Conservation (phyloP, 2,113 vertebrate genomes). For the Paradisaea rubra region DNA sequence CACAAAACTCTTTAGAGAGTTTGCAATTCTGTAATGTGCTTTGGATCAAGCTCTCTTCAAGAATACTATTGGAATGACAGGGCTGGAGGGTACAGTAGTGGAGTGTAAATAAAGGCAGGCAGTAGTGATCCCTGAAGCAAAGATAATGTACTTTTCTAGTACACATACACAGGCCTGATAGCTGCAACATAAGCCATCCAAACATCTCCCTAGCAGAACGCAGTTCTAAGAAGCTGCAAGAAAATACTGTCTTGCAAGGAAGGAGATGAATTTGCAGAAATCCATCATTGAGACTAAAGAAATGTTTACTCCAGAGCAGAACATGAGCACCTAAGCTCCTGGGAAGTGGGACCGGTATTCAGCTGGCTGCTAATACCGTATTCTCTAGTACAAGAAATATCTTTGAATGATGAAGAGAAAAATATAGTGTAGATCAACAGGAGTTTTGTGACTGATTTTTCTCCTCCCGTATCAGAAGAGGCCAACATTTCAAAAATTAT, state of each 20-base stretch:
- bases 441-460: neutral
- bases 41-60: slow-evolving; percentile 42
- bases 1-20: slow-evolving; percentile 53
- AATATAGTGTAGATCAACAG: neutral
- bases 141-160: slow-evolving; percentile 54
- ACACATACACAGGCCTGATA: slow-evolving; percentile 5
- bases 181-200: slow-evolving; percentile 22
- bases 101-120: slow-evolving; percentile 57
- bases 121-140: slow-evolving; percentile 54
- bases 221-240: neutral
- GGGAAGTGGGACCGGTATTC: neutral
- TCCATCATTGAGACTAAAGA: neutral
- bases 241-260: neutral
- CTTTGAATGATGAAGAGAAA: neutral
- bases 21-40: slow-evolving; percentile 42
- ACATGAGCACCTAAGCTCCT: neutral
- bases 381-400: neutral
- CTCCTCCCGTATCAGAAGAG: neutral
- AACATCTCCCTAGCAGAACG: neutral
- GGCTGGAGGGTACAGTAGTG: slow-evolving; percentile 31
- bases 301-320: neutral
- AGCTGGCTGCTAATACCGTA: neutral
- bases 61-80: slow-evolving; percentile 48
- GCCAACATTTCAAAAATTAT: neutral
- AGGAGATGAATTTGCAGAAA: slow-evolving; percentile 8